phyloP scores from a whole-genome alignment of 2,888 invertebrate species.

The Tachina grossa region DNA sequence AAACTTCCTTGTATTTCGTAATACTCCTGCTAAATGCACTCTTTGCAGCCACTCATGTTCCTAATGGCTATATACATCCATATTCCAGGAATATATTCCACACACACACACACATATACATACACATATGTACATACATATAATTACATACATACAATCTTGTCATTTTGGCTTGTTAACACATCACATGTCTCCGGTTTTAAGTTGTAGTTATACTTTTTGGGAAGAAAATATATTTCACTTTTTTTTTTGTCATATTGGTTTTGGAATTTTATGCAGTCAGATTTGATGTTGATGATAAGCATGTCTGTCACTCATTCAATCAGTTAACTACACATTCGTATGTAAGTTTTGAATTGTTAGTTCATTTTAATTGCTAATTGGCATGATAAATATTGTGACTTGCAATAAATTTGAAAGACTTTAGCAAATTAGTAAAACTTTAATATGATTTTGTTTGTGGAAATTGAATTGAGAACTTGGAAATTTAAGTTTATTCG shows the following conservation, averaged over 20 bases:
- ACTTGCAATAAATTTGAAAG: conserved; percentile 71
- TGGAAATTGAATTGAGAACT: neutral
- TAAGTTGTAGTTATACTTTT: conserved; percentile 36
- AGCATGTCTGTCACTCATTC: conserved; percentile 46
- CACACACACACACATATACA: neutral
- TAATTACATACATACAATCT: conserved; percentile 16
- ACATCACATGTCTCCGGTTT: conserved; percentile 61
- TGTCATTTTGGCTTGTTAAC: conserved; percentile 65
- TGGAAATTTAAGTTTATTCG: too few relatives aligned
- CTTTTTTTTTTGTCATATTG: conserved; percentile 2
- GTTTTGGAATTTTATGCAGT: conserved; percentile 37
- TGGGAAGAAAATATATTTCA: neutral
- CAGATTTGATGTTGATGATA: conserved; percentile 11
- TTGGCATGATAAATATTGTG: conserved; percentile 80
- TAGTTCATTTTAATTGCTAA: conserved; percentile 82
- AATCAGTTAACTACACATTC: conserved; percentile 61
- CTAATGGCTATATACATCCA: conserved; percentile 47
- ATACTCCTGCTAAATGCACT: neutral
- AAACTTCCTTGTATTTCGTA: conserved; percentile 39
- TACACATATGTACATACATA: conserved; percentile 11
- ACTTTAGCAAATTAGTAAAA: conserved; percentile 78
- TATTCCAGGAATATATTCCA: conserved; percentile 45
- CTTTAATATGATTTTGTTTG: conserved; percentile 4
- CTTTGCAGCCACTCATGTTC: conserved; percentile 18
- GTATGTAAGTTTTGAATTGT: conserved; percentile 42